These are phyloP conservation scores for Antennarius striatus DNA, from an alignment of 2,113 vertebrate genomes.

Conservation along the genomic window DNA sequence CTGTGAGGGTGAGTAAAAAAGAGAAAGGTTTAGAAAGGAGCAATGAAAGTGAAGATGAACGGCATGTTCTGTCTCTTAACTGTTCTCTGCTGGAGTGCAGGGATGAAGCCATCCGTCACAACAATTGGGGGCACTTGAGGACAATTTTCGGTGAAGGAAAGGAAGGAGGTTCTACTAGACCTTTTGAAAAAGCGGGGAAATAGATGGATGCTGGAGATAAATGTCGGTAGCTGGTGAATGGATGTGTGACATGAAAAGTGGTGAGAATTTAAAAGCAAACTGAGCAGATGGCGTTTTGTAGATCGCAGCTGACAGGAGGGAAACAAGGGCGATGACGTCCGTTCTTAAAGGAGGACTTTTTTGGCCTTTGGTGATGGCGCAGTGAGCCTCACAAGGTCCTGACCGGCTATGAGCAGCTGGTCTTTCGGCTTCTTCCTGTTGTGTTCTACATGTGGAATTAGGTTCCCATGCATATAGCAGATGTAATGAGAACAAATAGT, in stretches of 20 bases:
- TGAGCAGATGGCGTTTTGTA: too few relatives aligned
- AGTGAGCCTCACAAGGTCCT: background rate
- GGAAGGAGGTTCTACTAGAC: background rate
- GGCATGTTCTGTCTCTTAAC: conserved; percentile 12
- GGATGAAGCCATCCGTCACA: background rate
- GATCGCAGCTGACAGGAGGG: too few relatives aligned
- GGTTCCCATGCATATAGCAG: conserved; percentile 32
- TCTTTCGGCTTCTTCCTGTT: too few relatives aligned
- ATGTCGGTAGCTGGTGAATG: background rate
- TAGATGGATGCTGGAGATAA: conserved; percentile 2
- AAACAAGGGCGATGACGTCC: background rate
- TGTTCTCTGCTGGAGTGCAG: conserved; percentile 16
- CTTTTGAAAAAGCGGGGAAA: conserved; percentile 10
- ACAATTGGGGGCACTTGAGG: conserved; percentile 14
- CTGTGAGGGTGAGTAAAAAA: background rate
- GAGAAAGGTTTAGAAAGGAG: conserved; percentile 6
- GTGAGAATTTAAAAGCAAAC: background rate
- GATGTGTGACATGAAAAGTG: conserved; percentile 4
- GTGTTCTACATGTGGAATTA: too few relatives aligned
- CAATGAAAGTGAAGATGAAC: conserved; percentile 7
- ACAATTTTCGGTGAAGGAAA: conserved; percentile 16
- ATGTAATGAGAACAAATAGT: background rate
- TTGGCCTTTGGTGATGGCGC: conserved; percentile 8
- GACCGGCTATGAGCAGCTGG: background rate
- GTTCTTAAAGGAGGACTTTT: background rate